Base-by-base conservation (phyloP, 2,888 invertebrate genomes). In the Drosophila maculinotata region DNA sequence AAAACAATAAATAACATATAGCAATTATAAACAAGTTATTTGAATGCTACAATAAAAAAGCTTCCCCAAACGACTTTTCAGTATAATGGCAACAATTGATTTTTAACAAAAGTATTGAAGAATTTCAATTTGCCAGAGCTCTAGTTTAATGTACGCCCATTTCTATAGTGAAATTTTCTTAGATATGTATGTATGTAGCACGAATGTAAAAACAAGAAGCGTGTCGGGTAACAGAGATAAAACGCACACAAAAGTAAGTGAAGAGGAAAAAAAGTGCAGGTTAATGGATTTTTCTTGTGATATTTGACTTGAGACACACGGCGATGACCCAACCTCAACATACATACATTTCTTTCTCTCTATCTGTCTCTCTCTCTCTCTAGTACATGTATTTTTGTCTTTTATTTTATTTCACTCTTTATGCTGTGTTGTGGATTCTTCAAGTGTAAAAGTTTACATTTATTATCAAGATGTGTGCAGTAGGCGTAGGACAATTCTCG, bases 271-370 rank as follows among this genome's bases (percentile, higher is more conserved):
- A 58, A 52, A 69, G n/a, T n/a, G 44, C 66, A 87, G 75, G 82
- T 87, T 87, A 88, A 87, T 88, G 89, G 78, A 87, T 82, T 87
- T 88, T 64, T 76, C 79, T 87, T 88, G 86, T 87, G 89, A 58
- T 88, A 73, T 85, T 79, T 76, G 82, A 70, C 75, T 75, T 70
- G 58, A 69, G 74, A 53, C 62, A 56, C 67, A 53, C 28, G 54
- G 12, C 42, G 41, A 57, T 77, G 74, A 79, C 85, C 79, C 78
- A 53, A 62, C 54, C 81, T 45, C 66, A 33, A 35, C 30, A 23
- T 14, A 38, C 45, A 33, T 12, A 14, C 14, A 8, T n/a, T 2
- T n/a, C 28, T 14, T 45, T 30, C 15, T 17, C n/a, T 20, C n/a
- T n/a, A n/a, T n/a, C n/a, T n/a, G n/a, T n/a, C 1, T n/a, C 28